A percentile compares a stretch with the other conserved stretches of the same genome.
Conservation (phyloP, 1,140 invertebrate genomes). For the Globodera rostochiensis region DNA sequence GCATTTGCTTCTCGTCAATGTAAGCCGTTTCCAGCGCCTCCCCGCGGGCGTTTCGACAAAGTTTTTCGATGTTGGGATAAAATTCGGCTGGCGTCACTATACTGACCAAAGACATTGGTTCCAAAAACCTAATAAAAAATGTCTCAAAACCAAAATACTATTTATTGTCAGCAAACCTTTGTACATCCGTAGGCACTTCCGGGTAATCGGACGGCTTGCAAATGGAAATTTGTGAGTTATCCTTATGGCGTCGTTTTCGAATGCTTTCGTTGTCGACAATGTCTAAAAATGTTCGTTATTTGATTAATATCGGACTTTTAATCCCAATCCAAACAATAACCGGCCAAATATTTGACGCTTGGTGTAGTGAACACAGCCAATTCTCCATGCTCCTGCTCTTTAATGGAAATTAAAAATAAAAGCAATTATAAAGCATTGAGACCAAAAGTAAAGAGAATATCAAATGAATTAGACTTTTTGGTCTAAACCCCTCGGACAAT, state of each 20-base stretch:
- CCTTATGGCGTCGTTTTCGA: conserved; percentile 72
- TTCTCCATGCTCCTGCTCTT: conserved; percentile 88
- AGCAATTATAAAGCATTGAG: too few species aligned
- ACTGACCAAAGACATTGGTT: conserved; percentile 85
- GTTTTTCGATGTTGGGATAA: conserved; percentile 64
- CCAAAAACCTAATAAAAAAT: conserved; percentile 67
- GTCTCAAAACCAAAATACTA: conserved; percentile 67
- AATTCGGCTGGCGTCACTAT: conserved; percentile 74
- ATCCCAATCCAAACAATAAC: conserved; percentile 11
- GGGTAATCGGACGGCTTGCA: conserved; percentile 78
- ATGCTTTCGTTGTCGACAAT: conserved; percentile 73
- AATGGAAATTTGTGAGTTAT: conserved; percentile 75
- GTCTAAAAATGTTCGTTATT: conserved; percentile 70
- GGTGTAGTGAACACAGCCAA: conserved; percentile 87
- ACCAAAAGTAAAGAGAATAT: too few species aligned
- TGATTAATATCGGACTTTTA: background rate
- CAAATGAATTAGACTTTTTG: too few species aligned
- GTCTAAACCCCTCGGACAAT: background rate
- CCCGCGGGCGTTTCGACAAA: conserved; percentile 77
- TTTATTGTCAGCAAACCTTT: conserved; percentile 75
- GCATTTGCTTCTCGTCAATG: conserved; percentile 80
- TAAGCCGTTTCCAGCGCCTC: conserved; percentile 75
- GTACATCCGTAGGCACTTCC: conserved; percentile 43
- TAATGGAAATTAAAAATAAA: conserved; percentile 65
- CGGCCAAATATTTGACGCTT: conserved; percentile 84